Conservation (phyloP, 2,888 invertebrate species). For the Drosophila hawaiiensis region DNA sequence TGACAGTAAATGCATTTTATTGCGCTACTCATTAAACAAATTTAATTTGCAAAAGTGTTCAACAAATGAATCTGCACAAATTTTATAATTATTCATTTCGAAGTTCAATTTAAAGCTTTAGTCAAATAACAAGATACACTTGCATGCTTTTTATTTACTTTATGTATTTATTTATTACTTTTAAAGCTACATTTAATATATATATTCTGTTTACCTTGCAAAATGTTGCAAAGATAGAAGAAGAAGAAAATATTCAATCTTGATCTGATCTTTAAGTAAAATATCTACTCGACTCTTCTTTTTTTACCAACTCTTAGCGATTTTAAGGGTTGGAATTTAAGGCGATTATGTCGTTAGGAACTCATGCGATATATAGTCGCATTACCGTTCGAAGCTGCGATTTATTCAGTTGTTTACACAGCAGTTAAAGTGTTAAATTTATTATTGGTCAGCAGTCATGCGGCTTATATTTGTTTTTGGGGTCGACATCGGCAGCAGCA, state of each 20-base stretch:
- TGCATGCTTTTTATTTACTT: neutral
- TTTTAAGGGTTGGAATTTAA: conserved; percentile 19
- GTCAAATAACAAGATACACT: neutral
- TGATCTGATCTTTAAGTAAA: neutral
- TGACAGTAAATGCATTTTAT: conserved; percentile 83
- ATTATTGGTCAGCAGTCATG: conserved; percentile 70
- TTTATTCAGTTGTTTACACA: conserved; percentile 63
- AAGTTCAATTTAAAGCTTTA: neutral
- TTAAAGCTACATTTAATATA: neutral
- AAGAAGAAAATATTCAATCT: neutral
- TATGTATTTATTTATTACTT: neutral
- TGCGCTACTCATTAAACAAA: conserved; percentile 80
- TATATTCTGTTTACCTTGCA: neutral
- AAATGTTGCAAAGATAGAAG: neutral
- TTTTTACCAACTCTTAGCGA: neutral
- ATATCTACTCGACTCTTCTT: too few relatives aligned
- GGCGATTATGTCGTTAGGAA: conserved; percentile 44
- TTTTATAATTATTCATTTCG: neutral
- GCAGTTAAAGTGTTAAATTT: conserved; percentile 80
- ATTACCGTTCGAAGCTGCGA: conserved; percentile 46
- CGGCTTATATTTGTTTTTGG: conserved; percentile 73
- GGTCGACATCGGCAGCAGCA: conserved; percentile 53
- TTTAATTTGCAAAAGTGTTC: conserved; percentile 66
- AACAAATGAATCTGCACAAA: conserved; percentile 16
- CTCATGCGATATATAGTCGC: conserved; percentile 15